A percentile compares a stretch with the other conserved stretches of the same genome.
Conservation (phyloP, 2,888 invertebrate genomes). For the Tipula confusa region DNA sequence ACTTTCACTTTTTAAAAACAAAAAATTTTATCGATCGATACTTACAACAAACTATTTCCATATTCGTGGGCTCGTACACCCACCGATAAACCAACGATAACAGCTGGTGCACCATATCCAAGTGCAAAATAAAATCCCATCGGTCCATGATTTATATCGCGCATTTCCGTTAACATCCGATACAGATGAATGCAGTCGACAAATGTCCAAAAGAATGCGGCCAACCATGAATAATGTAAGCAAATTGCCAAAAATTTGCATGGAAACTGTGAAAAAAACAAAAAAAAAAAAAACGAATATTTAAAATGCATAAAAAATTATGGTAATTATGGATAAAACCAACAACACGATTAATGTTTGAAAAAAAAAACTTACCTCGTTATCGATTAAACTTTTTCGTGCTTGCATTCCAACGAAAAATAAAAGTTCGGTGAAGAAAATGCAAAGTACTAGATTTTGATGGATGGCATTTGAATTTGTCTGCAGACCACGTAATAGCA, state of each 20-base stretch:
- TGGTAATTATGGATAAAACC: background rate
- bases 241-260: constrained; percentile 88
- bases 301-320: background rate
- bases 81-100: constrained; percentile 84
- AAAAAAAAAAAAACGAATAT: constrained; percentile 35
- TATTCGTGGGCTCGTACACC: constrained; percentile 92
- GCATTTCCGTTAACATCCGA: constrained; percentile 89
- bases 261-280: constrained; percentile 60
- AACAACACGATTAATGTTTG: background rate
- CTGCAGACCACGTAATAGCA: constrained; percentile 75
- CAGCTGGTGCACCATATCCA: constrained; percentile 89
- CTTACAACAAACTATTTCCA: constrained; percentile 90
- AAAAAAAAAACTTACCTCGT: constrained; percentile 52
- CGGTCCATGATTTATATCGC: constrained; percentile 93
- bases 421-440: constrained; percentile 78
- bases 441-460: constrained; percentile 86
- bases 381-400: constrained; percentile 70
- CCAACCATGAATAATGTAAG: constrained; percentile 89
- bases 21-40: constrained; percentile 39
- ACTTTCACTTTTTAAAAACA: background rate
- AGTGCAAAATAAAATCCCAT: constrained; percentile 88
- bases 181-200: constrained; percentile 90
- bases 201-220: constrained; percentile 86
- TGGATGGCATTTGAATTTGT: constrained; percentile 93
- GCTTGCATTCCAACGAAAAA: constrained; percentile 86